Evolutionary conservation across 2,113 vertebrate genomes (phyloP), one percentile per base, ranked within the genome.

Genomic region (Corapipo altera): DNA sequence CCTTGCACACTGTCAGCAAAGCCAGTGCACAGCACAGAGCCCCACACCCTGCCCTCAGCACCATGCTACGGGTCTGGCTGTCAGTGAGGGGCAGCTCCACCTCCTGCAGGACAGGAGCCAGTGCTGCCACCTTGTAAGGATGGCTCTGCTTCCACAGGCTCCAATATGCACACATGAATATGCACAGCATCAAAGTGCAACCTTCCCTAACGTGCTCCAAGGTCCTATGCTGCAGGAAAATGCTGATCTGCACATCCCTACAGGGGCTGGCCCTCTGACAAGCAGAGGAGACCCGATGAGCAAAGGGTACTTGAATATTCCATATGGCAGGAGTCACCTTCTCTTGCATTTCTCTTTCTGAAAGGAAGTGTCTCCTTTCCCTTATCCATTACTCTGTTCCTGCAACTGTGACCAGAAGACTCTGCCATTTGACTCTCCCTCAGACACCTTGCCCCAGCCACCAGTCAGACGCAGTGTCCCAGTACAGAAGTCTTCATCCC

Each of bases 41-140:
- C 37, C 32, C 1, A 3, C 21, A 33, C 10, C 0, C 0, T 5
- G 21, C 59, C 17, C 51, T 39, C 33, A 83, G 71, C 30, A 52
- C 37, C 10, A 9, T 4, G 1, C 54, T 61, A 46, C 73, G 66
- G 23, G 16, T 43, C 33, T 39, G 49, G 12, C 49, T 35, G 20
- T 55, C 14, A 1, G 22, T 2, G 17, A 94, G 76, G 48, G 80
- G 54, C 46, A 97, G 59, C 46, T 84, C 52, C 52, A 89, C 9
- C 41, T 91, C 73, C 76, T 58, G 59, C 22, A 84, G 81, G 43
- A 85, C 8, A 2, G 48, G 51, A 33, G 46, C 41, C 35, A 58
- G 23, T 2, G 8, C 12, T 28, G 55, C 66, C 43, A 41, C 13
- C 59, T 54, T 54, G 24, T 15, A 19, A n/a, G 44, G 64, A 37